Percentiles rank a stretch among this genome's conserved stretches.
phyloP scores from a whole-genome alignment of 1,140 invertebrate genomes.

The Aphelenchoides besseyi region DNA sequence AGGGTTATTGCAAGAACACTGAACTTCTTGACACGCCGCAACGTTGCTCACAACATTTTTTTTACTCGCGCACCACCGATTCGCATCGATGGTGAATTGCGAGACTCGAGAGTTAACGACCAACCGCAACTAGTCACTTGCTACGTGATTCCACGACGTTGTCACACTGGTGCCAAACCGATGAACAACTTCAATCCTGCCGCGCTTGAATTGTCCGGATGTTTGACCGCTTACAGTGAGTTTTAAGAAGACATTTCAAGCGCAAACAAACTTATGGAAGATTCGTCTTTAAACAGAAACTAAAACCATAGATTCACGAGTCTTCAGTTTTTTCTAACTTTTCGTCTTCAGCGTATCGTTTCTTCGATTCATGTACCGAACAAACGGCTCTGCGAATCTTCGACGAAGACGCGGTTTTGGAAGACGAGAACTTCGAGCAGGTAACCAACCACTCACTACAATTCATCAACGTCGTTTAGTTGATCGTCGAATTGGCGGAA shows the following conservation, averaged over 20 bases:
- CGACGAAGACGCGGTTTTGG: conserved; percentile 49
- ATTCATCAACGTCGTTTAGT: conserved; percentile 27
- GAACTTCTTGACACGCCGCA: conserved; percentile 48
- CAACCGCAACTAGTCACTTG: conserved; percentile 51
- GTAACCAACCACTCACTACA: conserved; percentile 18
- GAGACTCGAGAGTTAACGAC: conserved; percentile 26
- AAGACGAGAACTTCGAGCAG: conserved; percentile 39
- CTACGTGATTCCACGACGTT: conserved; percentile 57
- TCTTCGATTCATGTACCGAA: conserved; percentile 49
- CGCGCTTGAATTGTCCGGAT: conserved; percentile 56
- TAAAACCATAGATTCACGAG: too few species aligned
- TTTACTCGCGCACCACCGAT: conserved; percentile 53
- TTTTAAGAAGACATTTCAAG: too few species aligned
- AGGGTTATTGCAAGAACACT: conserved; percentile 35
- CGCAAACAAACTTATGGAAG: too few species aligned
- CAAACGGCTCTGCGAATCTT: conserved; percentile 46
- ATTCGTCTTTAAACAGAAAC: too few species aligned
- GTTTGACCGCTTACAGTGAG: conserved; percentile 60
- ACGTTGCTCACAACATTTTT: conserved; percentile 59
- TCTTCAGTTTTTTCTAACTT: too few species aligned
- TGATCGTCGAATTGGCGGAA: conserved; percentile 38
- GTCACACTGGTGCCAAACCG: conserved; percentile 54
- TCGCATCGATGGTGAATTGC: conserved; percentile 29
- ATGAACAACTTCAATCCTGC: conserved; percentile 58
- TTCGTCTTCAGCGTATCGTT: conserved; percentile 40